Evolutionary conservation across 2,113 vertebrate genomes (phyloP), one percentile per base, ranked within the genome.

Genomic region (Xyliphius kryptos): DNA sequence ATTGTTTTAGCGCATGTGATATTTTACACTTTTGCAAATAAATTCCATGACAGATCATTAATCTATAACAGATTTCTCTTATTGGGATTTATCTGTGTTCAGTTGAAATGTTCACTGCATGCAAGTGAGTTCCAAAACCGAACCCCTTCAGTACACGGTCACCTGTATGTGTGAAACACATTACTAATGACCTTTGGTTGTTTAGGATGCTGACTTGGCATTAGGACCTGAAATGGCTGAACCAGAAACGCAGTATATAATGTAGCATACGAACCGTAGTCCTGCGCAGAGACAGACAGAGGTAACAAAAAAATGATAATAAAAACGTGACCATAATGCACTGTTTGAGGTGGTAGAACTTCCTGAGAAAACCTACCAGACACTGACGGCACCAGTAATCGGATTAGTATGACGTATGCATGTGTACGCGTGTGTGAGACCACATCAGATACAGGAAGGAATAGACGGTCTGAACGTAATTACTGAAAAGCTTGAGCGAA

Each of bases 221-320:
- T 79, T 81, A 74, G 65, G 52, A 50, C 51, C 21, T 67, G 64
- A 41, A 53, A 56, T 17, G 53, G 5, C 22, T 62, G 11, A 3
- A 40, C 19, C 67, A 61, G 47, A n/a, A 38, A 41, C 53, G 61
- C 14, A 46, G 62, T 61, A 70, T 67, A 70, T 71, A 73, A 73
- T 9, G n/a, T 67, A 40, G 71, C 67, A 67, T 74, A 74, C 68
- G 81, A 79, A 80, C 76, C 73, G 65, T 55, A 65, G 58, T 56
- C 38, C 55, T 41, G 46, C 32, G 5, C 44, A 15, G 53, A 26
- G 17, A 59, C 14, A 61, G 17, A 56, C 14, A 9, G 2, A 8
- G 47, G 6, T 2, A 37, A 40, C 17, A 54, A 36, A 51, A 46
- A 48, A 56, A 67, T 6, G 10, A 17, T 46, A 69, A 57, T 16